phyloP scores from a whole-genome alignment of 37 sponge, comb jelly and placozoan species.

The Chondrilla cf. caribensis region DNA sequence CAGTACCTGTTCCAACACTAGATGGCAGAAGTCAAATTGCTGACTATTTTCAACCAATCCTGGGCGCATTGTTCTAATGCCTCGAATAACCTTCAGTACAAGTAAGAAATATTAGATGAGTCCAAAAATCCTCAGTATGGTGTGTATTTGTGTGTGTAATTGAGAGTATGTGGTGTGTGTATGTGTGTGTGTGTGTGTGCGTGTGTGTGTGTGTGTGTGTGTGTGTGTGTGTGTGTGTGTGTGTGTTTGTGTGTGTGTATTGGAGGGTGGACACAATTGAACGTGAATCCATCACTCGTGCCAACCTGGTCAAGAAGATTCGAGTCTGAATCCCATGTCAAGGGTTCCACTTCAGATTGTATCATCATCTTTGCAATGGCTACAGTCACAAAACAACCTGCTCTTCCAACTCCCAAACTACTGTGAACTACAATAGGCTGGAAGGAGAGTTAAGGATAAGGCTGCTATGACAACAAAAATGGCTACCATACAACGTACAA shows the following conservation, averaged over 20 bases:
- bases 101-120: too few relatives aligned
- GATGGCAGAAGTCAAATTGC: conserved; percentile 62
- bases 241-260: too few relatives aligned
- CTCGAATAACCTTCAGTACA: conserved; percentile 47
- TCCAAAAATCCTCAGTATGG: too few relatives aligned
- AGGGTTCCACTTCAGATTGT: background rate
- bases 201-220: conserved; percentile 33
- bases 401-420: conserved; percentile 40
- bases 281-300: too few relatives aligned
- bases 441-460: background rate
- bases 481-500: background rate
- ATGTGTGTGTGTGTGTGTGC: conserved; percentile 28
- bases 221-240: conserved; percentile 12
- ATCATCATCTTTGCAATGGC: conserved; percentile 42
- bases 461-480: too few relatives aligned
- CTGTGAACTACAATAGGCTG: conserved; percentile 55
- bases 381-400: conserved; percentile 55
- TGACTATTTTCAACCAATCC: conserved; percentile 34
- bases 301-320: conserved; percentile 55
- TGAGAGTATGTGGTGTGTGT: conserved; percentile 12
- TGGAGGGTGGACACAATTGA: too few relatives aligned
- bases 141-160: conserved; percentile 3
- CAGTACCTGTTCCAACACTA: conserved; percentile 32
- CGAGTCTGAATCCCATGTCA: conserved; percentile 21
- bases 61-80: conserved; percentile 21